Percentiles rank a stretch among this genome's conserved stretches.
phyloP scores from a whole-genome alignment of 2,797 vertebrate species.

The Channallabes apus region DNA sequence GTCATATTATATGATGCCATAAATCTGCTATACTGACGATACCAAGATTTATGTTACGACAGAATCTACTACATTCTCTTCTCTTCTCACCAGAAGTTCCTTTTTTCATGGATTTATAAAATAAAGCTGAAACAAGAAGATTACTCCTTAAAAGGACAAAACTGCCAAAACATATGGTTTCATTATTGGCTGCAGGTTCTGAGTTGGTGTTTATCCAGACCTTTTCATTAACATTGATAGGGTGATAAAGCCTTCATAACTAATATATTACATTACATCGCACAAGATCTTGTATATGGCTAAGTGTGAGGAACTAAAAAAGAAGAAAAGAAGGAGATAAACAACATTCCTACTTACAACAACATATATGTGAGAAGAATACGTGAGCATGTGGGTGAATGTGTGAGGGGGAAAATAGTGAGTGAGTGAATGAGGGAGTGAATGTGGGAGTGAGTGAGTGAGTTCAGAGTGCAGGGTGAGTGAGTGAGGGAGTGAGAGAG shows the following conservation, averaged over 20 bases:
- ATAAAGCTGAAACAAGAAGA: neutral
- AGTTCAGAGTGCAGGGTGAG: neutral
- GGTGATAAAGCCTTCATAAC: neutral
- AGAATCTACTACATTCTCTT: neutral
- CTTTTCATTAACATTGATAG: conserved; percentile 2
- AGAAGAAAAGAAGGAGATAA: neutral
- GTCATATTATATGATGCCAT: conserved; percentile 12
- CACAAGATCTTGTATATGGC: no score
- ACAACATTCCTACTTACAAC: neutral
- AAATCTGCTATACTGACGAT: conserved; percentile 1
- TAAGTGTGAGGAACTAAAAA: neutral
- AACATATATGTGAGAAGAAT: neutral
- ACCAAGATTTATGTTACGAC: conserved; percentile 12
- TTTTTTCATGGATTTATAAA: neutral
- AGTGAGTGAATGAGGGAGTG: neutral
- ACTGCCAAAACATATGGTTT: neutral
- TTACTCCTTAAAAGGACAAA: neutral
- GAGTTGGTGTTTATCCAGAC: neutral
- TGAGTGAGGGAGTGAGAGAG: neutral
- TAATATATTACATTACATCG: no score
- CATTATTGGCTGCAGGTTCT: neutral
- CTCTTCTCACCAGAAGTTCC: neutral
- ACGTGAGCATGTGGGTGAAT: neutral
- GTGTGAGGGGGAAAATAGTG: neutral
- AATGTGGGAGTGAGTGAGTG: fast-evolving